Evolutionary conservation across 1,140 invertebrate species (phyloP), one percentile per base, ranked within the genome.

Genomic region (Chionoecetes opilio): DNA sequence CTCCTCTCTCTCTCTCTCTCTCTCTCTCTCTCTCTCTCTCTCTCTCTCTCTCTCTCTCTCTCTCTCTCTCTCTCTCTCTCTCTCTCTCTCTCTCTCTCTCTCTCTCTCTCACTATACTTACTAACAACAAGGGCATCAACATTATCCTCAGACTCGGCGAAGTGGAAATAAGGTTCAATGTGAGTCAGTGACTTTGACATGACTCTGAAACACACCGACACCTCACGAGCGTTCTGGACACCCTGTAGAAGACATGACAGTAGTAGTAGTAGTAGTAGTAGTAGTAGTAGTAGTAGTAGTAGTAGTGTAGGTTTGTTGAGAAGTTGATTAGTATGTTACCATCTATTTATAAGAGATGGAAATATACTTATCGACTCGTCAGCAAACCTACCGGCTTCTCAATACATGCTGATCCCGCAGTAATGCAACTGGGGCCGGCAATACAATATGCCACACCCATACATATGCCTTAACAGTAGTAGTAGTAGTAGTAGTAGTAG

Each of bases 111-210:
- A 34, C 32, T 87, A 8, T 14, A 90, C 88, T 90, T 29, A 91
- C 89, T 91, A 2, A 75, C 26, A 11, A 91, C 89, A 8, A 91
- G 46, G n/a, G 89, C 29, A 3, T 91, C 89, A 5, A 91, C 89
- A 26, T 91, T 91, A 3, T 91, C 89, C 17, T 34, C 63, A 29
- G 46, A 75, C n/a, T 26, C 89, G 9, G 89, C 89, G 46, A 91
- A 91, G 89, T 29, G 35, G 3, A 91, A 41, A 26, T 75, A 91
- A 5, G 89, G n/a, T 26, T 63, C 41, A 3, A 91, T 91, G 41
- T 91, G 89, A 5, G 35, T 75, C 5, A 91, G 89, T 34, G 35
- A 75, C 5, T 46, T 26, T 0, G 89, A 32, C 89, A 34, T 91
- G 29, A 53, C 46, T 0, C 89, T 35, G 31, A 75, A 75, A 29